Conservation (phyloP, 2,888 invertebrate genomes). For the Malacosoma neustria region DNA sequence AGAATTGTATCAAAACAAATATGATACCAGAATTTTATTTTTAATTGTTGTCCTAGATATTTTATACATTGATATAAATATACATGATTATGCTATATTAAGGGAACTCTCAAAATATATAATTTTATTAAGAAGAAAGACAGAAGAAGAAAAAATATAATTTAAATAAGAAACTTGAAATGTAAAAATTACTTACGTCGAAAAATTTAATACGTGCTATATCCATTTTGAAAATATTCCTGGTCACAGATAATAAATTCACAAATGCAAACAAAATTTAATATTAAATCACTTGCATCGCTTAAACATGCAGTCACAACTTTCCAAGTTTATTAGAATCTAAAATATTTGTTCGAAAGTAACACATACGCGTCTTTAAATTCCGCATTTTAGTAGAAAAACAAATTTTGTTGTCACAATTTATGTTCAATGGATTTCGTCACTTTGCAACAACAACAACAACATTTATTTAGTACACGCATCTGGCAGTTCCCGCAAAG, state of each 20-base stretch:
- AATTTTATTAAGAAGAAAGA: too few species aligned
- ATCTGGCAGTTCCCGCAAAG: constrained; percentile 28
- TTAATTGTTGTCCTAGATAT: too few species aligned
- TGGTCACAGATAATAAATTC: constrained; percentile 2
- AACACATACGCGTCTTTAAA: constrained; percentile 3
- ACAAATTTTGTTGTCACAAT: not conserved
- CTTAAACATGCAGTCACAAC: constrained; percentile 27
- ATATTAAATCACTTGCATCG: constrained; percentile 28
- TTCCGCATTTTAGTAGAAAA: not conserved
- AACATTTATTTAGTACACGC: constrained; percentile 22
- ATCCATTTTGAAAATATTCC: constrained; percentile 1
- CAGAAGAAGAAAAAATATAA: not conserved
- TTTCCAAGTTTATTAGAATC: constrained; percentile 48
- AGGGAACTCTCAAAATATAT: too few species aligned
- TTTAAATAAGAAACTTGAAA: not conserved
- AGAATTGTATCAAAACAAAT: too few species aligned
- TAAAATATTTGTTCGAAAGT: constrained; percentile 11
- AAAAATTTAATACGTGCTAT: not conserved
- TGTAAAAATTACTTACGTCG: constrained; percentile 2
- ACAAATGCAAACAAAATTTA: constrained; percentile 2
- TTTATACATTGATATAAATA: too few species aligned
- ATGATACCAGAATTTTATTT: too few species aligned
- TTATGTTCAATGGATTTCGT: not conserved
- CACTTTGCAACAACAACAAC: not conserved
- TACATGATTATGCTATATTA: too few species aligned